Evolutionary conservation across 2,797 vertebrate genomes (phyloP).

Genomic region (Falco biarmicus): DNA sequence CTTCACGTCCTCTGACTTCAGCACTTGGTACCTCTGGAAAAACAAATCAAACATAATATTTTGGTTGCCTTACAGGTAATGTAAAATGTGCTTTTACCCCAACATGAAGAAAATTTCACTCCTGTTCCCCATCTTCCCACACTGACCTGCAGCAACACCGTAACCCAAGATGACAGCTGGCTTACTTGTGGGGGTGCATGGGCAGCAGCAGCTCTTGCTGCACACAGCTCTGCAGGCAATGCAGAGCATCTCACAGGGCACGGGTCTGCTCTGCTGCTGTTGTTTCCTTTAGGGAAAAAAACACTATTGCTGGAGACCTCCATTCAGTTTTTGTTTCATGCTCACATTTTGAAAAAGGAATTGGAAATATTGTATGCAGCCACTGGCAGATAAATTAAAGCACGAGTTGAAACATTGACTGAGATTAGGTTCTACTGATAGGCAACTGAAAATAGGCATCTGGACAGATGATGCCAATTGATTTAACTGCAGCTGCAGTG

Average conservation of each 20-base stretch:
- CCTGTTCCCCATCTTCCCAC: neutral
- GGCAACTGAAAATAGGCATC: slow-evolving; percentile 4
- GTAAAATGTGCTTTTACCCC: neutral
- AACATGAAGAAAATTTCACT: neutral
- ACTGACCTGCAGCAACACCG: neutral
- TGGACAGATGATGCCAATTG: slow-evolving; percentile 38
- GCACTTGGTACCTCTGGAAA: neutral
- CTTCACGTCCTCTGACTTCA: neutral
- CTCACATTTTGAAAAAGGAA: neutral
- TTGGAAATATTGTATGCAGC: neutral
- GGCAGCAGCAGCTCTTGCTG: neutral
- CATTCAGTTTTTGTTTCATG: neutral
- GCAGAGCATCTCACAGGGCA: neutral
- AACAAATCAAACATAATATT: neutral
- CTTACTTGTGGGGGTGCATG: neutral
- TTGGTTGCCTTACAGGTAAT: neutral
- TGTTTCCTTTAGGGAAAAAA: neutral
- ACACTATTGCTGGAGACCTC: neutral
- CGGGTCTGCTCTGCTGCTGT: neutral
- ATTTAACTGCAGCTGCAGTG: neutral
- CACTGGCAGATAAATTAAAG: neutral
- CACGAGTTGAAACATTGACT: neutral
- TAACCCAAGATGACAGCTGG: neutral
- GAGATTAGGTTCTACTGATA: neutral
- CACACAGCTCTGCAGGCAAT: rapidly evolving